These are phyloP conservation scores for Hofmannophila pseudospretella DNA, from an alignment of 2,888 invertebrate species.

Conservation along the genomic window DNA sequence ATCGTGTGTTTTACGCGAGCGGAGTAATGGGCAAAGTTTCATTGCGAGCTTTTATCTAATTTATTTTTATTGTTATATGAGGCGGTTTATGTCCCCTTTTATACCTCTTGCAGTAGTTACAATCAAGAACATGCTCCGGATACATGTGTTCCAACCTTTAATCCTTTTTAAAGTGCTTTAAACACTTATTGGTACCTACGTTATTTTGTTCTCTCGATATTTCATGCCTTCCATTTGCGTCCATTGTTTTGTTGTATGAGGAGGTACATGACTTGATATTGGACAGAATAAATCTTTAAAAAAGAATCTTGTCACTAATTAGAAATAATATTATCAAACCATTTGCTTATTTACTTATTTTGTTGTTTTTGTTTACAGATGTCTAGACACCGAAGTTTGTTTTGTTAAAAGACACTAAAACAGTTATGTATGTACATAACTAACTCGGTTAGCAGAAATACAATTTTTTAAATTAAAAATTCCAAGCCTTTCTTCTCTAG, in stretches of 20 bases:
- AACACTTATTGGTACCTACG: no score
- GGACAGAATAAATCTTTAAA: no score
- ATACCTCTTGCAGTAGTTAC: slow-evolving; percentile 52
- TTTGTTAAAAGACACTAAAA: background rate
- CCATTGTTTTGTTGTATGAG: no score
- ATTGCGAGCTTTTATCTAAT: slow-evolving; percentile 72
- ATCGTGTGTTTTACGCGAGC: slow-evolving; percentile 56
- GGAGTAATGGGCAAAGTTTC: slow-evolving; percentile 67
- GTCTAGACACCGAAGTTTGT: background rate
- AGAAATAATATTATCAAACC: no score
- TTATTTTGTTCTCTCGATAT: no score
- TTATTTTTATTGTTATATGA: slow-evolving; percentile 73
- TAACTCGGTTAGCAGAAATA: slow-evolving; percentile 35
- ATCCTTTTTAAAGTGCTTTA: slow-evolving; percentile 2
- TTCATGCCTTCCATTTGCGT: no score
- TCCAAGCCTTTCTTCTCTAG: slow-evolving; percentile 38
- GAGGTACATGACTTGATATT: no score
- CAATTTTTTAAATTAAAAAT: slow-evolving; percentile 59
- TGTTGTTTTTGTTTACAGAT: background rate
- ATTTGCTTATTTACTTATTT: background rate
- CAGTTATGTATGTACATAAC: slow-evolving; percentile 5
- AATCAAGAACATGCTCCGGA: slow-evolving; percentile 28
- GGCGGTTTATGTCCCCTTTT: slow-evolving; percentile 61
- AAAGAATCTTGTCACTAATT: no score
- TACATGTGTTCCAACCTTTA: slow-evolving; percentile 5